phyloP scores from a whole-genome alignment of 2,888 invertebrate genomes.

The Lycaena phlaeas region DNA sequence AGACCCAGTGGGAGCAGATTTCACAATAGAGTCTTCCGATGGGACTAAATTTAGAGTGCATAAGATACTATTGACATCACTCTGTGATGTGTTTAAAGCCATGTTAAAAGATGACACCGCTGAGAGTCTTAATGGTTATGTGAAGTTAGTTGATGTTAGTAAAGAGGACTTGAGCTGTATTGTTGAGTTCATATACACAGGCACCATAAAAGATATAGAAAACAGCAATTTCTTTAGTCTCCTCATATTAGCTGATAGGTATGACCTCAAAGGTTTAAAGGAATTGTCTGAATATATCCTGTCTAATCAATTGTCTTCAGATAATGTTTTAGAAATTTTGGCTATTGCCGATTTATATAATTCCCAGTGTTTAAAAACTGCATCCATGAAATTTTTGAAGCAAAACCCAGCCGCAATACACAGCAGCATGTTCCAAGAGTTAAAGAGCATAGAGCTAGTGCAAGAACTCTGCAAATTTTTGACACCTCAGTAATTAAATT shows the following conservation, averaged over 20 bases:
- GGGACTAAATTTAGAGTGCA: slow-evolving; percentile 49
- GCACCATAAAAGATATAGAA: slow-evolving; percentile 40
- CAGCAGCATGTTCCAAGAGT: slow-evolving; percentile 37
- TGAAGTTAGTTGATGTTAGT: slow-evolving; percentile 44
- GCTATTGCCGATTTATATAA: slow-evolving; percentile 49
- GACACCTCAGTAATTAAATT: slow-evolving; percentile 19
- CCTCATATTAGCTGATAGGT: slow-evolving; percentile 50
- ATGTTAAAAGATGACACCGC: slow-evolving; percentile 60
- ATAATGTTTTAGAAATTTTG: slow-evolving; percentile 49
- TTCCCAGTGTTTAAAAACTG: slow-evolving; percentile 37
- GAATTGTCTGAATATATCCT: slow-evolving; percentile 42
- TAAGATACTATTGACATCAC: slow-evolving; percentile 39
- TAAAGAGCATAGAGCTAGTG: slow-evolving; percentile 41
- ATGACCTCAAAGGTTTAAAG: slow-evolving; percentile 43
- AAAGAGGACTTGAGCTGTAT: slow-evolving; percentile 45
- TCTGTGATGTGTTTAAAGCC: slow-evolving; percentile 61
- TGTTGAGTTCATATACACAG: slow-evolving; percentile 53
- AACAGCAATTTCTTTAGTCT: slow-evolving; percentile 40
- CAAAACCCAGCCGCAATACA: slow-evolving; percentile 34
- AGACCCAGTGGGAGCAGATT: slow-evolving; percentile 51
- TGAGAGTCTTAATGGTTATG: slow-evolving; percentile 48
- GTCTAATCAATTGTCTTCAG: slow-evolving; percentile 33
- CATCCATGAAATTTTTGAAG: slow-evolving; percentile 49
- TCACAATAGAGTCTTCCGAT: slow-evolving; percentile 51
- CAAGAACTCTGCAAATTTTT: slow-evolving; percentile 44